Evolutionary conservation across 1,140 invertebrate species (phyloP), one percentile per base, ranked within the genome.

Genomic region (Sitodiplosis mosellana): DNA sequence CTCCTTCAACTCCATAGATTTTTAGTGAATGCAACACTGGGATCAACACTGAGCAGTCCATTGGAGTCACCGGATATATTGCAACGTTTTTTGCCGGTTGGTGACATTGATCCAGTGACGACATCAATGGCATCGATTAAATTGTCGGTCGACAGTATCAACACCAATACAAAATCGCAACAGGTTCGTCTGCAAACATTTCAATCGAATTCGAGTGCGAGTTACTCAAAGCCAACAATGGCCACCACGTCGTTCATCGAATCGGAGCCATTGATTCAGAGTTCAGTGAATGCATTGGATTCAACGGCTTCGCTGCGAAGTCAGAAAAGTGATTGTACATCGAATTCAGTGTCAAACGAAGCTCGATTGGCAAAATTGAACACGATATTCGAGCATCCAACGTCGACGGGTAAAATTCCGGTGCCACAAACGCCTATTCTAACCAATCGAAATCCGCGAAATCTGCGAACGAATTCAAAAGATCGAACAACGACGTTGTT

Each of bases 1-100:
- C 17, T 10, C 3, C 22, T 22, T 44, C 17, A 20, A 10, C n/a
- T 27, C 33, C 69, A 54, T 59, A 77, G 75, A 59, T 75, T 77
- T 56, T 69, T 75, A 54, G 68, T 77, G 22, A 76, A 77, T 57
- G 76, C 73, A 53, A 59, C 62, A 3, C 27, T 64, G 33, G 62
- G 62, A 7, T 64, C 75, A 56, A 56, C 73, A 59, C 62, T 75
- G 34, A 75, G 71, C 50, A 80, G 76, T 55, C 77, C 78, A 1
- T 59, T 78, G 53, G 78, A 73, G 54, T 73, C 71, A 43, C 70
- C 70, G 21, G 70, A 72, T 52, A 59, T 64, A n/a, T 55, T 64
- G 2, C 62, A 64, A 33, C 61, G 60, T 0, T 38, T 63, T 46
- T 59, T 64, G 41, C 61, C 61, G 11, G 47, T 64, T 3, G 59